Conservation (phyloP, 2,888 invertebrate genomes). For the Xestia sexstrigata region DNA sequence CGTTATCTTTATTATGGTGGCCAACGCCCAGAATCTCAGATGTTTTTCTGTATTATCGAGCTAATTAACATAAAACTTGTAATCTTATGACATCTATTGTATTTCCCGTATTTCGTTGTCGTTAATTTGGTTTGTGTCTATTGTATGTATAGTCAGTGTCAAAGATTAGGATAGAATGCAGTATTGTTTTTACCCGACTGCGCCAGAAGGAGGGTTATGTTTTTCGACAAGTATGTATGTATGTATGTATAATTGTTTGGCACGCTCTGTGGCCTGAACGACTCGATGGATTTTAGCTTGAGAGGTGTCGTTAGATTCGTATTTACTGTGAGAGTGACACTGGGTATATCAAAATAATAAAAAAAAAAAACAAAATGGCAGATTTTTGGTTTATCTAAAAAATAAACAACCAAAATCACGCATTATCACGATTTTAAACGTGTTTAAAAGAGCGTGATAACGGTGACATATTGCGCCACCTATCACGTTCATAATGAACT, state of each 20-base stretch:
- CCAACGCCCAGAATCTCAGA: conserved; percentile 59
- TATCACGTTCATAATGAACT: conserved; percentile 44
- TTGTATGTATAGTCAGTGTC: conserved; percentile 30
- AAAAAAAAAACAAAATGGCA: too few species aligned
- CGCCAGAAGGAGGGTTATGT: too few species aligned
- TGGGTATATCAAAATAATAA: too few species aligned
- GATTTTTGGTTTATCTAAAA: background rate
- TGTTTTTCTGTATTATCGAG: conserved; percentile 55
- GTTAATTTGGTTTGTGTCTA: conserved; percentile 33
- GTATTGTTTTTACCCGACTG: background rate
- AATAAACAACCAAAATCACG: background rate
- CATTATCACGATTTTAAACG: conserved; percentile 41
- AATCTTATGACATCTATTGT: conserved; percentile 55
- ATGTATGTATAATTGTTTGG: too few species aligned
- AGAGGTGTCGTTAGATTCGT: too few species aligned
- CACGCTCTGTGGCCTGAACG: too few species aligned
- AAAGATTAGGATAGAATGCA: conserved; percentile 4
- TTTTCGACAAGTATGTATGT: too few species aligned
- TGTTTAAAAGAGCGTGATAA: conserved; percentile 48
- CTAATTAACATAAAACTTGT: conserved; percentile 65
- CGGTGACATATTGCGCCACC: conserved; percentile 46
- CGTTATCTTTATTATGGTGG: conserved; percentile 66
- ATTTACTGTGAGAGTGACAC: too few species aligned
- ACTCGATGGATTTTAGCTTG: too few species aligned
- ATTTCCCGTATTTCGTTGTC: conserved; percentile 54